Evolutionary conservation across 1,140 invertebrate genomes (phyloP).

Genomic region (Pogonomyrmex barbatus): DNA sequence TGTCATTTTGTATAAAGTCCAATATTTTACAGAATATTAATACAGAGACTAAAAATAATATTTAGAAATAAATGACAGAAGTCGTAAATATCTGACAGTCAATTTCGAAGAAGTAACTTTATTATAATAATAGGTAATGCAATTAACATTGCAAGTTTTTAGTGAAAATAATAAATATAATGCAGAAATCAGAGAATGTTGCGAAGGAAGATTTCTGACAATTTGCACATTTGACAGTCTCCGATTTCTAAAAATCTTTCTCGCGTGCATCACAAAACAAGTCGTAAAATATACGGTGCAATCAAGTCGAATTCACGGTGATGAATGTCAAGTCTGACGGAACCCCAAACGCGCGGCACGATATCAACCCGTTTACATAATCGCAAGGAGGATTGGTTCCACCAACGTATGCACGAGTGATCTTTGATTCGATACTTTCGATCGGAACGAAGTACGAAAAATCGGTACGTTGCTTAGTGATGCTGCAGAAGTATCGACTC

Average conservation of each 20-base stretch:
- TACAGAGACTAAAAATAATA: background rate
- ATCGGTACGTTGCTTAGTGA: background rate
- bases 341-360: background rate
- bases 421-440: background rate
- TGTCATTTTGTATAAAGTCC: background rate
- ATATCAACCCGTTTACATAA: conserved; percentile 69
- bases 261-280: background rate
- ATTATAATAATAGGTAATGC: background rate
- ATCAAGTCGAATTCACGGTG: background rate
- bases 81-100: background rate
- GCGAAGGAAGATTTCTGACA: background rate
- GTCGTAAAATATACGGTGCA: background rate
- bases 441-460: background rate
- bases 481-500: background rate
- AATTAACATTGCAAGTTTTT: background rate
- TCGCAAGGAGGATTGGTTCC: conserved; percentile 31
- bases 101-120: background rate
- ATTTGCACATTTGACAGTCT: background rate
- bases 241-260: background rate
- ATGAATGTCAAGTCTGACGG: background rate
- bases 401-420: background rate
- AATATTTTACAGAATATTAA: background rate
- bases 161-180: background rate
- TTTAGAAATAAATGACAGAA: background rate
- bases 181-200: background rate